Percentiles rank a stretch among this genome's conserved stretches.
These are phyloP conservation scores for Drosophila nr. perissopoda DNA, from an alignment of 2,888 invertebrate species.

Conservation along the genomic window DNA sequence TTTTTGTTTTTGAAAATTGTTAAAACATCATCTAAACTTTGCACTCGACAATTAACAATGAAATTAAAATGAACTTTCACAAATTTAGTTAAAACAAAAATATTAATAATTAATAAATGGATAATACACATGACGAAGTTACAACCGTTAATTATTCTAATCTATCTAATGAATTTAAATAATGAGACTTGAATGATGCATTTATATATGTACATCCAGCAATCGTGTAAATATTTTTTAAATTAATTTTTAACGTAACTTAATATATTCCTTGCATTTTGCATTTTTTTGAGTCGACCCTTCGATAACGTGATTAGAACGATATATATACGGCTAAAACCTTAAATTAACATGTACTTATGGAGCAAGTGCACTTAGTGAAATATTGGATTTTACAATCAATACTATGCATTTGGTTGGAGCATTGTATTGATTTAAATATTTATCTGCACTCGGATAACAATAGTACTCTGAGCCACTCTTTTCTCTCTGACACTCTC, in stretches of 20 bases:
- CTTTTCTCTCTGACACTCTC: not conserved
- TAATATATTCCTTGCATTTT: not conserved
- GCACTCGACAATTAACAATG: not conserved
- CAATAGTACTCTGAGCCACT: constrained; percentile 4
- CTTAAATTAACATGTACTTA: not conserved
- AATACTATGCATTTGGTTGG: not conserved
- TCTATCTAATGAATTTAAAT: not conserved
- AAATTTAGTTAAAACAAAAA: not conserved
- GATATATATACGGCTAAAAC: not conserved
- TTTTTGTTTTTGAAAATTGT: not conserved
- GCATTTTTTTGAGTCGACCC: not conserved
- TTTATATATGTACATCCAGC: not conserved
- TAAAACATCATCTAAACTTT: not conserved
- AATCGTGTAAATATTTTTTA: not conserved
- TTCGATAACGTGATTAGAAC: too few species aligned
- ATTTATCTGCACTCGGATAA: not conserved
- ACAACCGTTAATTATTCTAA: not conserved
- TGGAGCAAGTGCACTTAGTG: not conserved
- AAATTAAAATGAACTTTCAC: not conserved
- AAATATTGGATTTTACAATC: not conserved
- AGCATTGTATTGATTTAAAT: not conserved
- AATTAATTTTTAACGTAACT: not conserved
- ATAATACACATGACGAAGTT: not conserved
- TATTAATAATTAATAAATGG: not conserved
- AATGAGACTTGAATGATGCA: not conserved